Conservation (phyloP, 2,888 invertebrate genomes). For the Ichneumoninae sp. region DNA sequence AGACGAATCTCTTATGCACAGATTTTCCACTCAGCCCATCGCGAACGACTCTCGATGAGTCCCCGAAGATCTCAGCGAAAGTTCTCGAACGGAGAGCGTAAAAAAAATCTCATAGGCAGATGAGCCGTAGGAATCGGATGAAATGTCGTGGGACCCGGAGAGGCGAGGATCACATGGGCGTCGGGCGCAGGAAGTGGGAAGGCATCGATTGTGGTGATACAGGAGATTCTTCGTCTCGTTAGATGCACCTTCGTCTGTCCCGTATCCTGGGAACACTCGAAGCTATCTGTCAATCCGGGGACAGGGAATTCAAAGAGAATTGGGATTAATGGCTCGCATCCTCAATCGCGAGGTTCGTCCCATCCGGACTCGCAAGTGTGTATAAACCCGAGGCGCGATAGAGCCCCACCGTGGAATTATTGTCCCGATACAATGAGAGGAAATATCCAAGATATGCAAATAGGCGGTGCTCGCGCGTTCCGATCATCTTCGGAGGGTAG, state of each 20-base stretch:
- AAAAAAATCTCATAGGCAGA: slow-evolving; percentile 29
- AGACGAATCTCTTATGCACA: not conserved
- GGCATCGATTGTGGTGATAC: slow-evolving; percentile 37
- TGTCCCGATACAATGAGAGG: slow-evolving; percentile 83
- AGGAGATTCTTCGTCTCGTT: slow-evolving; percentile 41
- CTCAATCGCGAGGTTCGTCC: slow-evolving; percentile 78
- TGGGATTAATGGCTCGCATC: slow-evolving; percentile 83
- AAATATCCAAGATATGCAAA: slow-evolving; percentile 84
- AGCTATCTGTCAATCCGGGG: slow-evolving; percentile 83
- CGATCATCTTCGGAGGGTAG: slow-evolving; percentile 82
- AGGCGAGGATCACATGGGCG: not conserved
- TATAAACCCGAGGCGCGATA: slow-evolving; percentile 51
- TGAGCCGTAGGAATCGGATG: slow-evolving; percentile 17
- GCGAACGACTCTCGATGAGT: not conserved
- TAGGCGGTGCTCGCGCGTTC: slow-evolving; percentile 75
- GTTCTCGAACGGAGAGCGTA: not conserved
- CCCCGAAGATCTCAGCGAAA: not conserved
- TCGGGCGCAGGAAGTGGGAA: slow-evolving; percentile 56
- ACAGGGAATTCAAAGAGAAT: slow-evolving; percentile 81
- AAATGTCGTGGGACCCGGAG: slow-evolving; percentile 47
- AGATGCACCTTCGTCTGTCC: slow-evolving; percentile 48
- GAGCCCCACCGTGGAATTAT: slow-evolving; percentile 76
- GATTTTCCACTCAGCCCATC: not conserved
- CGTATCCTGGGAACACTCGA: slow-evolving; percentile 82
- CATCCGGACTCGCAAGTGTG: slow-evolving; percentile 74